Conservation (phyloP, 2,888 invertebrate species). For the Hypolimnas misippus region DNA sequence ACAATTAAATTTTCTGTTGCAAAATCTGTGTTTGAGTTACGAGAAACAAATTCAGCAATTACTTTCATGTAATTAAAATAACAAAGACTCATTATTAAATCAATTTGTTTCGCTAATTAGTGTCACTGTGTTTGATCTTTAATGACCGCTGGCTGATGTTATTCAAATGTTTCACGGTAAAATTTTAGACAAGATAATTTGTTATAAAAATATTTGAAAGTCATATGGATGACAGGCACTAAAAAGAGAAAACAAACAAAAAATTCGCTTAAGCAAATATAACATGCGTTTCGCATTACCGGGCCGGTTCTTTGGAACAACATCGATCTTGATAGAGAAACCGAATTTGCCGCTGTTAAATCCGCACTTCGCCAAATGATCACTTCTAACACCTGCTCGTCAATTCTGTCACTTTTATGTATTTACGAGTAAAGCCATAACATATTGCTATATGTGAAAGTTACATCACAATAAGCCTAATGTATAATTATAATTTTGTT, state of each 20-base stretch:
- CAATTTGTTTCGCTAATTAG: constrained; percentile 22
- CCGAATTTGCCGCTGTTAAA: constrained; percentile 50
- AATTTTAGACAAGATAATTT: neutral
- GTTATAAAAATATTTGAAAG: constrained; percentile 12
- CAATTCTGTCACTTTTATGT: constrained; percentile 59
- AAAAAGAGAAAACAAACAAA: constrained; percentile 62
- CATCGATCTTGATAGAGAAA: constrained; percentile 70
- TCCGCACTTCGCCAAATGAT: constrained; percentile 67
- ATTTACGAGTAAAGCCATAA: neutral
- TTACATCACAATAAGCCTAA: neutral
- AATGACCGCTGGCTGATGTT: neutral
- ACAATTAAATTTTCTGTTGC: constrained; percentile 31
- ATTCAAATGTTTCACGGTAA: neutral
- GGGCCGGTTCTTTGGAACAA: constrained; percentile 65
- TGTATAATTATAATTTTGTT: neutral
- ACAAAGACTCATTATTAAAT: constrained; percentile 29
- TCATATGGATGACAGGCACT: neutral
- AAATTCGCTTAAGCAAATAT: constrained; percentile 72
- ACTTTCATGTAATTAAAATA: constrained; percentile 27
- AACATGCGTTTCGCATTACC: constrained; percentile 65
- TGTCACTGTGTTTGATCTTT: constrained; percentile 1
- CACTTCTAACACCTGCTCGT: constrained; percentile 64
- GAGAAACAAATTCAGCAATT: constrained; percentile 34
- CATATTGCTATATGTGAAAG: neutral
- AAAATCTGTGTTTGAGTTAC: constrained; percentile 31